Percentiles rank a stretch among this genome's conserved stretches.
These are phyloP conservation scores for Engraulis encrasicolus DNA, from an alignment of 2,113 vertebrate genomes.

Conservation along the genomic window DNA sequence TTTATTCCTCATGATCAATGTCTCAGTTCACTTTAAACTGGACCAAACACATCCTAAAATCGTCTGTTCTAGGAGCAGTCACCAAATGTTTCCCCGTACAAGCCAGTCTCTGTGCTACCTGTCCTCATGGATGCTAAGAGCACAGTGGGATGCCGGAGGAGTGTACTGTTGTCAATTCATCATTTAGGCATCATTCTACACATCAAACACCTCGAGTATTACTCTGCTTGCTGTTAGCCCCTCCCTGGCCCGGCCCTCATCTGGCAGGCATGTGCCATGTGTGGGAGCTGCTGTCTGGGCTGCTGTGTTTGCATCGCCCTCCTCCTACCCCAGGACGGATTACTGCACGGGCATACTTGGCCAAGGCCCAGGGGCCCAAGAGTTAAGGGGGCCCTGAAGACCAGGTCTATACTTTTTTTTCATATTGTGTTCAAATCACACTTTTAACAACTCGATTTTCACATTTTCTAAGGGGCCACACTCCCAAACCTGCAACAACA, in stretches of 20 bases:
- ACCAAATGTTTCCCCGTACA: background rate
- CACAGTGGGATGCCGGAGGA: background rate
- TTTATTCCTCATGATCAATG: background rate
- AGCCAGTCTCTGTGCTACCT: background rate
- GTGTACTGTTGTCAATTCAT: background rate
- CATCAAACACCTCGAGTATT: slow-evolving; percentile 26
- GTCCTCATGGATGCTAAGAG: background rate
- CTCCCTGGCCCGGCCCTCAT: slow-evolving; percentile 31
- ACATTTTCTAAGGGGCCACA: no score
- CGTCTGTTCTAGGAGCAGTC: background rate
- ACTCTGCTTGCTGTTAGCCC: slow-evolving; percentile 37
- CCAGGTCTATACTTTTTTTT: no score
- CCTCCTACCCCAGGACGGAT: no score
- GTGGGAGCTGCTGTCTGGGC: slow-evolving; percentile 4
- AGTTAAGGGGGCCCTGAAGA: no score
- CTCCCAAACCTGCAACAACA: no score
- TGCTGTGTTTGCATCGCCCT: background rate
- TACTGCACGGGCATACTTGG: no score
- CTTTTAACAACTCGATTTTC: no score
- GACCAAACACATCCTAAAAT: background rate
- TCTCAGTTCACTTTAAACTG: background rate
- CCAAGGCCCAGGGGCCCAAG: no score
- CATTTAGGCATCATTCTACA: slow-evolving; percentile 15
- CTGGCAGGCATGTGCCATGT: slow-evolving; percentile 41
- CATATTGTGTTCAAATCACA: no score